A percentile compares a stretch with the other conserved stretches of the same genome.
Evolutionary conservation across 2,113 vertebrate species (phyloP).

Genomic region (Galemys pyrenaicus): DNA sequence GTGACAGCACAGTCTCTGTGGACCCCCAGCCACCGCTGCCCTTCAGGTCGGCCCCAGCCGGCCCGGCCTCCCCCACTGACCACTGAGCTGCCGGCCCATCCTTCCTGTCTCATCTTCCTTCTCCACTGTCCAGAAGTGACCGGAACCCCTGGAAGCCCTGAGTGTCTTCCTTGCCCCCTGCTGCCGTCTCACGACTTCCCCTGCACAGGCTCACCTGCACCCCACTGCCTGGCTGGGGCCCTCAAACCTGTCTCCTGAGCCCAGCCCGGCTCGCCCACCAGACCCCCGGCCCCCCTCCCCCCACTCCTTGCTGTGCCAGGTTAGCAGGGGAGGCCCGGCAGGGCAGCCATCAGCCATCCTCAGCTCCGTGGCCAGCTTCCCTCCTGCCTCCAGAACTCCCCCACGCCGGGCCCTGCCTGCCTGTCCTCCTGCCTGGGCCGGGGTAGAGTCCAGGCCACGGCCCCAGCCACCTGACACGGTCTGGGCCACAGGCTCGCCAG

Average conservation of each 20-base stretch:
- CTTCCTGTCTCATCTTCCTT: background rate
- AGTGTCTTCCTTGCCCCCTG: background rate
- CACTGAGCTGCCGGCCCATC: background rate
- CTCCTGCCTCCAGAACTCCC: background rate
- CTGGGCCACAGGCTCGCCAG: too few relatives aligned
- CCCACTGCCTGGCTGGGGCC: background rate
- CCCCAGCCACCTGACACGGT: too few relatives aligned
- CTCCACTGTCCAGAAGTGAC: background rate
- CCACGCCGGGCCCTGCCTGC: background rate
- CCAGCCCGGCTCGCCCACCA: background rate
- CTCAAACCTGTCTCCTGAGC: background rate
- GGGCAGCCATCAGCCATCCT: background rate
- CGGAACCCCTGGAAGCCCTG: background rate
- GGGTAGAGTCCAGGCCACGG: conserved; percentile 87
- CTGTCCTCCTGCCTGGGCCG: conserved; percentile 80
- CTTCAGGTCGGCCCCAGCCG: background rate
- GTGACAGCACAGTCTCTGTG: background rate
- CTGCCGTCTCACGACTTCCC: too few relatives aligned
- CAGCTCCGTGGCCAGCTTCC: background rate
- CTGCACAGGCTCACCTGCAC: background rate
- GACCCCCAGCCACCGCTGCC: background rate
- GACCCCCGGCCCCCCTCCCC: background rate
- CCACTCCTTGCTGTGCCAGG: background rate
- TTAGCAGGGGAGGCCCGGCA: background rate
- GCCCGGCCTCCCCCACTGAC: background rate